Evolutionary conservation across 2,113 vertebrate genomes (phyloP), one percentile per base, ranked within the genome.

Genomic region (Pelecanoides urinatrix): DNA sequence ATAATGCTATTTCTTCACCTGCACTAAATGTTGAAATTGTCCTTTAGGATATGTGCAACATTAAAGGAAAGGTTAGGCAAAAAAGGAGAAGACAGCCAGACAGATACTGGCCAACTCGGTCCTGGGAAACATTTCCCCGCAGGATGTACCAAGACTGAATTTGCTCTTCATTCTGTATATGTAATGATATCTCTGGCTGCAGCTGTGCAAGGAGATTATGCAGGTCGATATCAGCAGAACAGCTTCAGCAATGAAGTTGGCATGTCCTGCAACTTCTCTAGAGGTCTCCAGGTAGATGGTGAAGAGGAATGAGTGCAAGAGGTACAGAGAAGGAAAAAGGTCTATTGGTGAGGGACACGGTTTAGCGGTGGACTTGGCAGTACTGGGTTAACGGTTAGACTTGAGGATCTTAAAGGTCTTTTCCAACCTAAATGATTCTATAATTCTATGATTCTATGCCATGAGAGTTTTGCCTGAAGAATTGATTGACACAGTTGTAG

Each of bases 111-210:
- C 66, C 89, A 61, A 2, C 58, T 2, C 70, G 22, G 56, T 52
- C 81, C 90, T 62, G 63, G 77, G 81, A 93, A 87, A n/a, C 3
- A 0, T 87, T 89, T 94, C 25, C 73, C 40, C 1, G 3, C 30
- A 63, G 84, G 80, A 59, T 34, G 47, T 26, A n/a, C 21, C 0
- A 3, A 81, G 86, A 47, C 32, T 2, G 6, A 20, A 52, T 38
- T 49, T 88, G 49, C 29, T 78, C 18, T 82, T 90, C 8, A 0
- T 12, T 40, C 47, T n/a, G 56, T 27, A 16, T 23, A 49, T 7
- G 18, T 3, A 85, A 87, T 40, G 68, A 0, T 95, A 90, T 94
- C 93, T 94, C 89, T 61, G 91, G 32, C 93, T 96, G 93, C 94
- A 96, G 86, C 93, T 94, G 91, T 32, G 27, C 50, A 23, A 63